phyloP scores from a whole-genome alignment of 2,888 invertebrate species.

The Cosmia pyralina region DNA sequence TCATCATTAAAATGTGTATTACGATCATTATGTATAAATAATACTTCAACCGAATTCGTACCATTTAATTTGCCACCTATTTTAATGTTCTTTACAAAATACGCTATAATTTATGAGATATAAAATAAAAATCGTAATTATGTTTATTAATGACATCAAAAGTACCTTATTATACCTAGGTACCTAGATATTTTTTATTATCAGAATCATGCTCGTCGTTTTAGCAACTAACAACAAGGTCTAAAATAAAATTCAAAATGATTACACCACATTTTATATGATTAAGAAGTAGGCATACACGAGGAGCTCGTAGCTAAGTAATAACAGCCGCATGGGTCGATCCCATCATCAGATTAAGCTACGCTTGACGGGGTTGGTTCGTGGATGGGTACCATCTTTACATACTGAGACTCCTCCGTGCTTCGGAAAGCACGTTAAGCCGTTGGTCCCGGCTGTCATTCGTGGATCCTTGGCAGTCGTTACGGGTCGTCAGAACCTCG shows the following conservation, averaged over 20 bases:
- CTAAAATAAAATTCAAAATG: too few relatives aligned
- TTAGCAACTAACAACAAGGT: not conserved
- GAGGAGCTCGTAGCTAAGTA: too few relatives aligned
- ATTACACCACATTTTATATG: not conserved
- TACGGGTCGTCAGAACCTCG: too few relatives aligned
- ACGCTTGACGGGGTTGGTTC: too few relatives aligned
- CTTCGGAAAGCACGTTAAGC: too few relatives aligned
- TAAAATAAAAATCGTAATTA: constrained; percentile 2
- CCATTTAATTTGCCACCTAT: constrained; percentile 41
- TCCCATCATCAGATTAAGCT: too few relatives aligned
- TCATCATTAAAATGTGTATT: constrained; percentile 71
- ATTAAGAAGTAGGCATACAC: not conserved
- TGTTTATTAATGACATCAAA: not conserved
- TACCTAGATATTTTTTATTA: not conserved
- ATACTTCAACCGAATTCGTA: constrained; percentile 31
- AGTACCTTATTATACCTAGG: not conserved
- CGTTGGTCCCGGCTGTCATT: too few relatives aligned
- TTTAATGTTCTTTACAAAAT: constrained; percentile 28
- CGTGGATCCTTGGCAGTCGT: too few relatives aligned
- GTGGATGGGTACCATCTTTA: too few relatives aligned
- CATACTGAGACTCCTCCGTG: too few relatives aligned
- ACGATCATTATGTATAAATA: constrained; percentile 71
- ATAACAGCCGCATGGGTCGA: too few relatives aligned
- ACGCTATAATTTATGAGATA: not conserved
- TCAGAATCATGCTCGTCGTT: not conserved